Conservation (phyloP, 2,888 invertebrate species). For the Pachycephus smyrnensis region DNA sequence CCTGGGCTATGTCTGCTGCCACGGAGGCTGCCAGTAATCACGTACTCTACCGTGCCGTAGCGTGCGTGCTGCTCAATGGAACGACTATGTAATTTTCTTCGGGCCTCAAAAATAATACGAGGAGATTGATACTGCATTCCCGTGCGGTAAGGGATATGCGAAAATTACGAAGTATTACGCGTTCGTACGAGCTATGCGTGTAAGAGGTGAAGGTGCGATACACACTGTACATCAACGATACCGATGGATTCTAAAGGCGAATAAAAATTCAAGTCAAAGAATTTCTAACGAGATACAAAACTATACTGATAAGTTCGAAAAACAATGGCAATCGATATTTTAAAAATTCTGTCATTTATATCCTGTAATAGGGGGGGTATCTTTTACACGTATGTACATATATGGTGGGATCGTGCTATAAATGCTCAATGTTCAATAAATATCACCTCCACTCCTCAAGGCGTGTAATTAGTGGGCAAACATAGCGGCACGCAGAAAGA, state of each 20-base stretch:
- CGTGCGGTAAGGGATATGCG: background rate
- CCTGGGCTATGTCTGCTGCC: conserved; percentile 53
- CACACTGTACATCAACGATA: background rate
- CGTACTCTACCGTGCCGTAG: conserved; percentile 56
- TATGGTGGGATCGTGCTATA: conserved; percentile 13
- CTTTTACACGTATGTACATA: background rate
- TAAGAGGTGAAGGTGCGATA: background rate
- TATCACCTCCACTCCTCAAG: conserved; percentile 14
- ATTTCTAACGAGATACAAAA: background rate
- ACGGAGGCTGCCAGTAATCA: conserved; percentile 62
- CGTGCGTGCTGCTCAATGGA: conserved; percentile 41
- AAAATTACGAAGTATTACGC: background rate
- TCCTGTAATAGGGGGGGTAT: background rate
- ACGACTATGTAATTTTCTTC: conserved; percentile 59
- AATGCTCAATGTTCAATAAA: conserved; percentile 24
- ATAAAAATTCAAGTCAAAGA: background rate
- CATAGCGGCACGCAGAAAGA: conserved; percentile 14
- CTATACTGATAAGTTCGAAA: background rate
- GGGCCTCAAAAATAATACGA: conserved; percentile 55
- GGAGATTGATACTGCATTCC: conserved; percentile 38
- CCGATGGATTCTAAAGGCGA: background rate
- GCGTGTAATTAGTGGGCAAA: conserved; percentile 28
- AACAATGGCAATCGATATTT: background rate
- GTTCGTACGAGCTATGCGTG: background rate
- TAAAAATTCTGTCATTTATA: background rate